Evolutionary conservation across 2,888 invertebrate species (phyloP).

Genomic region (Lasius fuliginosus): DNA sequence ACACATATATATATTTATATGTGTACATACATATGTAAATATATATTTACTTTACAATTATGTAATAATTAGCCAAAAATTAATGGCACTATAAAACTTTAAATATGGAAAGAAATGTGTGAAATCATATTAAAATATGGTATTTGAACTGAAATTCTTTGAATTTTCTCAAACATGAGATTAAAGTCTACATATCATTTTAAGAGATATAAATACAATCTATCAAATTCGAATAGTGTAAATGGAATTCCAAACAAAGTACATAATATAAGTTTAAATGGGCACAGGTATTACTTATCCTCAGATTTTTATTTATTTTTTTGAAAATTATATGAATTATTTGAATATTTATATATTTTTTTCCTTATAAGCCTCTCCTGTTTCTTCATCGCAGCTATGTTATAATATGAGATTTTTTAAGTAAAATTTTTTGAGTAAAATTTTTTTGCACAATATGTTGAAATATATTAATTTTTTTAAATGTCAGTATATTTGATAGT

Average conservation of each 20-base stretch:
- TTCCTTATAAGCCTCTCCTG: conserved; percentile 22
- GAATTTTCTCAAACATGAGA: not conserved
- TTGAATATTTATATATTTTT: conserved; percentile 52
- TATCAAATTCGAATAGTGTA: conserved; percentile 23
- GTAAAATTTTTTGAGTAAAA: too few species aligned
- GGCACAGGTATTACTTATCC: conserved; percentile 49
- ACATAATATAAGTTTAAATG: conserved; percentile 28
- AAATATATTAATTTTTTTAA: not conserved
- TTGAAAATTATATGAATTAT: conserved; percentile 58
- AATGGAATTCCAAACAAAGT: conserved; percentile 15
- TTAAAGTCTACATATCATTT: conserved; percentile 7
- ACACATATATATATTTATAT: not conserved
- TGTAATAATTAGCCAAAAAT: not conserved
- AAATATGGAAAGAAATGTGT: not conserved
- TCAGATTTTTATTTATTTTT: conserved; percentile 48
- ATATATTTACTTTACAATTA: conserved; percentile 12
- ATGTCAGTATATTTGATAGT: not conserved
- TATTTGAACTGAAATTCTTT: not conserved
- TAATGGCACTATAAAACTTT: not conserved
- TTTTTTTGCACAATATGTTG: not conserved
- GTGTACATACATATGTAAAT: not conserved
- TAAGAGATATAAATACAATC: not conserved
- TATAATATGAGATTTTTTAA: not conserved
- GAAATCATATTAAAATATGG: not conserved
- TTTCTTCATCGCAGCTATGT: not conserved